Conservation (phyloP, 2,888 invertebrate genomes). For the Temnothorax unifasciatus region DNA sequence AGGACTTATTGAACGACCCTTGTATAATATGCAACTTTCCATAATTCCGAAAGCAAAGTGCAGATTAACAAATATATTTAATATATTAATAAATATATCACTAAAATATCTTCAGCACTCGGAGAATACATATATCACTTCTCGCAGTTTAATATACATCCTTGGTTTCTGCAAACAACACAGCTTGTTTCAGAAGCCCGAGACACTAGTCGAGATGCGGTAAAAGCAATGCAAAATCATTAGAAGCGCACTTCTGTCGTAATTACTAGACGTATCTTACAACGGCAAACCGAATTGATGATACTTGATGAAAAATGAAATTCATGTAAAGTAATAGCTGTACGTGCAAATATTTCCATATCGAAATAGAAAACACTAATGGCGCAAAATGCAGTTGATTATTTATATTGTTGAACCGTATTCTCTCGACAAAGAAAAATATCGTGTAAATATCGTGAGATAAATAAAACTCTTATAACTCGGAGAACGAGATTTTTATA, state of each 20-base stretch:
- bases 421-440: too few species aligned
- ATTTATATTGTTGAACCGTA: too few species aligned
- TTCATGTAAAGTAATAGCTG: not conserved
- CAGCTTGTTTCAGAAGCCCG: not conserved
- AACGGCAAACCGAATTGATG: not conserved
- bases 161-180: not conserved
- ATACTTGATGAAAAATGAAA: not conserved
- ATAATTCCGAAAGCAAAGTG: too few species aligned
- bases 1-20: too few species aligned
- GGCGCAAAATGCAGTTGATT: too few species aligned
- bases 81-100: too few species aligned
- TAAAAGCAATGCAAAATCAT: constrained; percentile 7
- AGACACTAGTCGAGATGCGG: not conserved
- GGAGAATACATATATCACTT: not conserved
- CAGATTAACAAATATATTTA: too few species aligned
- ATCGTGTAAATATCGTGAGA: too few species aligned
- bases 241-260: not conserved
- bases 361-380: too few species aligned
- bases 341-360: constrained; percentile 3
- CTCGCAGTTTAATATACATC: not conserved
- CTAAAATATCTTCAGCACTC: not conserved
- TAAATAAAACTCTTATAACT: too few species aligned
- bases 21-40: too few species aligned
- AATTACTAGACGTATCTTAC: not conserved
- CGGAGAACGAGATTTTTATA: too few species aligned